phyloP scores from a whole-genome alignment of 35 echinoderm and acorn worm species.

The Apostichopus parvimensis region DNA sequence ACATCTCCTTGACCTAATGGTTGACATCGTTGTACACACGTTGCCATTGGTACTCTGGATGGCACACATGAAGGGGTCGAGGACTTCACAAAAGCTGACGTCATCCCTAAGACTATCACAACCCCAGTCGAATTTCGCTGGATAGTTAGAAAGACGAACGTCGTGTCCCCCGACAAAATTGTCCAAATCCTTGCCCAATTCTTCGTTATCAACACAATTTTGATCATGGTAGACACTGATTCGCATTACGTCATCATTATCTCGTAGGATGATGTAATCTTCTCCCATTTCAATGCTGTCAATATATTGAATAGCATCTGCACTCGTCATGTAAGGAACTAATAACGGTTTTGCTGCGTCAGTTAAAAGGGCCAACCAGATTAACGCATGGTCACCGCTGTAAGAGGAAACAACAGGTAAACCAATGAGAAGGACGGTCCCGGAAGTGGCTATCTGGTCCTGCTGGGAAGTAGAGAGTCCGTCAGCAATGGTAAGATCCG shows the following conservation, averaged over 20 bases:
- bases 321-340: background rate
- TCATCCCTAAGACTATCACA: background rate
- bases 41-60: background rate
- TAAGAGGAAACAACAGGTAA: background rate
- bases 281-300: background rate
- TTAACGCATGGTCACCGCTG: background rate
- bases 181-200: background rate
- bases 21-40: constrained; percentile 9
- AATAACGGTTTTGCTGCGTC: background rate
- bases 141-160: background rate
- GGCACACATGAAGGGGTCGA: background rate
- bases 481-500: background rate
- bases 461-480: background rate
- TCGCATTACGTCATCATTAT: background rate
- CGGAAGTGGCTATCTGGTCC: background rate
- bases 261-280: background rate
- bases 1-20: background rate
- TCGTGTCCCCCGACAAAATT: background rate
- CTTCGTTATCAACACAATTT: background rate
- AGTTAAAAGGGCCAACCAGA: background rate
- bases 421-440: background rate
- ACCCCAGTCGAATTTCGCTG: constrained; percentile 6
- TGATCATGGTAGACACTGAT: background rate
- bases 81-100: background rate
- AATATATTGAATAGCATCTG: background rate